A percentile compares a stretch with the other conserved stretches of the same genome.
Evolutionary conservation across 2,888 invertebrate genomes (phyloP).

Genomic region (Theristus sp.): DNA sequence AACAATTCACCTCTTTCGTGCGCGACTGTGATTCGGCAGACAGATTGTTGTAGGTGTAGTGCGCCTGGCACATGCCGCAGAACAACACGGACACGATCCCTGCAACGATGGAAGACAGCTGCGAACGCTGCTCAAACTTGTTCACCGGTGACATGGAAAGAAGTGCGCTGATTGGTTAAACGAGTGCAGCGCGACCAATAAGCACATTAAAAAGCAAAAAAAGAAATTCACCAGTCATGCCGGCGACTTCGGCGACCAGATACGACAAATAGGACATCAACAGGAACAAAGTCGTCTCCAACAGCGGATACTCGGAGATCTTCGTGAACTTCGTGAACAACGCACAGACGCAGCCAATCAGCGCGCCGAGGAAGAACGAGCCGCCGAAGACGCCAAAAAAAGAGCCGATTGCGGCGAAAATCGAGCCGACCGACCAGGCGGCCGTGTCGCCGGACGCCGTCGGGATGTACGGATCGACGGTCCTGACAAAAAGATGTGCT

Average conservation of each 20-base stretch:
- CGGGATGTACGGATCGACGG: conserved; percentile 44
- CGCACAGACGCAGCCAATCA: conserved; percentile 57
- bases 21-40: conserved; percentile 64
- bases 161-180: neutral
- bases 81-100: conserved; percentile 84
- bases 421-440: conserved; percentile 64
- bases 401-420: conserved; percentile 67
- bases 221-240: conserved; percentile 58
- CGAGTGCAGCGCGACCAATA: neutral
- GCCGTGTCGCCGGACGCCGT: conserved; percentile 10
- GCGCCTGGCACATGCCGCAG: conserved; percentile 96
- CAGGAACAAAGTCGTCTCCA: conserved; percentile 88
- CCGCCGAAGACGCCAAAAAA: conserved; percentile 79
- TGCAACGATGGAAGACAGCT: conserved; percentile 18
- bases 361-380: conserved; percentile 55
- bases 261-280: conserved; percentile 95
- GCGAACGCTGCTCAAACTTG: neutral
- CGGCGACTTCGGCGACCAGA: conserved; percentile 81
- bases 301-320: conserved; percentile 73
- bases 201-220: neutral
- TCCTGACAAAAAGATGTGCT: conserved; percentile 28
- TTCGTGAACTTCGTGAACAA: conserved; percentile 41
- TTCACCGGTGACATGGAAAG: too few species aligned
- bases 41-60: conserved; percentile 91
- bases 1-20: conserved; percentile 66